Base-by-base conservation (phyloP, 2,113 vertebrate species). In the Corvus moneduloides region DNA sequence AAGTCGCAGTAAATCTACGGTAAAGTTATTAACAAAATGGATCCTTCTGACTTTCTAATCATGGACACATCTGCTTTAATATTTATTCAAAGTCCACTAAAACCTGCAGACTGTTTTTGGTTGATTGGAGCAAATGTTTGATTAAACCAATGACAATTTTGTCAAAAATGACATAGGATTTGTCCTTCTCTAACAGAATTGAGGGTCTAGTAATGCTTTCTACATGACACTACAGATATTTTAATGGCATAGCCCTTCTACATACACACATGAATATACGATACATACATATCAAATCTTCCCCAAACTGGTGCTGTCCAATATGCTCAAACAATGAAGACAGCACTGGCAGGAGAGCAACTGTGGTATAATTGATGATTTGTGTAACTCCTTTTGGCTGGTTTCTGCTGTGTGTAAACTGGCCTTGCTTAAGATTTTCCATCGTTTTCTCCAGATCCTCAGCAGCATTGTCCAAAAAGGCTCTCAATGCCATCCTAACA, bases 291-390 rank as follows among this genome's bases (percentile, higher is more conserved):
- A 99, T 99, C 51, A 99, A 98, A 95, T 99, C 99, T 96, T 99
- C 99, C 79, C 99, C 99, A 59, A 99, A 99, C 80, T 99, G 97
- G 96, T 99, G 99, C 90, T 99, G 99, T 76, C 98, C 99, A 27
- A 99, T 98, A 94, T 99, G 99, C 51, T 99, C 99, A 76, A 99
- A 99, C 48, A 99, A 96, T 1, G 99, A 99, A 13, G 99, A 99
- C 32, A 99, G 98, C 67, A 99, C 98, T 0, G 99, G 99, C 69
- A 99, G 97, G 52, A 99, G 98, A 13, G 99, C 99, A 68, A 99
- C 98, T 1, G 99, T 99, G 48, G 99, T 99, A 92, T 99, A 99
- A 97, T 99, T 99, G 98, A 99, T 99, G 94, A 99, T 99, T 96
- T 99, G 99, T 23, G 99, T 99, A 75, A 99, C 98, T 7, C 99